phyloP scores from a whole-genome alignment of 2,888 invertebrate species.

The Drosophila niveifrons region DNA sequence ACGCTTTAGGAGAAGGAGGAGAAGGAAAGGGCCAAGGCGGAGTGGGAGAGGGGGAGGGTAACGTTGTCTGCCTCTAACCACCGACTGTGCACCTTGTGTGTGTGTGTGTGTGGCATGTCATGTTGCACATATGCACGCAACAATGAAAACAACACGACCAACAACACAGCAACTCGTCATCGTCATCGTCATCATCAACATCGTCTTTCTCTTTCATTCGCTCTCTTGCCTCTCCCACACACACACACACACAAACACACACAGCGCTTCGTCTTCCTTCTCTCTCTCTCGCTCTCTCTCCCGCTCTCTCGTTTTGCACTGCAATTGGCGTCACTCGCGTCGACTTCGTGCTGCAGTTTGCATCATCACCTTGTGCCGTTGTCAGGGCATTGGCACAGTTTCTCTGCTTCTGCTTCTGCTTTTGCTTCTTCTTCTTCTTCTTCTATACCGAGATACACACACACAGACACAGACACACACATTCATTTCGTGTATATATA shows the following conservation, averaged over 20 bases:
- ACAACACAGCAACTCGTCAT: conserved; percentile 34
- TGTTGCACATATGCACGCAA: conserved; percentile 52
- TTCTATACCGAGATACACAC: conserved; percentile 35
- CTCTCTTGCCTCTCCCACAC: not conserved
- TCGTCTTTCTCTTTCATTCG: conserved; percentile 8
- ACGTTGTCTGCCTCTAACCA: conserved; percentile 42
- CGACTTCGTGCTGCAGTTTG: conserved; percentile 70
- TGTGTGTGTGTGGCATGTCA: conserved; percentile 50
- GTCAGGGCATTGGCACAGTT: conserved; percentile 85
- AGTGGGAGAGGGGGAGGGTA: not conserved
- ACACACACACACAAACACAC: too few species aligned
- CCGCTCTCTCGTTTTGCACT: conserved; percentile 4
- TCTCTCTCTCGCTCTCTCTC: conserved; percentile 1
- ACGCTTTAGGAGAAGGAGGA: not conserved
- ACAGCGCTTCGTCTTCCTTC: not conserved
- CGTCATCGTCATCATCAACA: conserved; percentile 13
- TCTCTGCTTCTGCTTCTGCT: conserved; percentile 44
- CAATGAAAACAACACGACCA: conserved; percentile 27
- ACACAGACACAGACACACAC: conserved; percentile 15
- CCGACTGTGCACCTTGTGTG: conserved; percentile 37
- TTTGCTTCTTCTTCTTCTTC: conserved; percentile 15
- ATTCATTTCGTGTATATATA: not conserved
- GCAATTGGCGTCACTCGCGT: conserved; percentile 72
- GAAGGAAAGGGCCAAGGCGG: not conserved
- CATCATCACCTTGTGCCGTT: conserved; percentile 83